Evolutionary conservation across 1,140 invertebrate species (phyloP).

Genomic region (Parasteatoda tepidariorum): DNA sequence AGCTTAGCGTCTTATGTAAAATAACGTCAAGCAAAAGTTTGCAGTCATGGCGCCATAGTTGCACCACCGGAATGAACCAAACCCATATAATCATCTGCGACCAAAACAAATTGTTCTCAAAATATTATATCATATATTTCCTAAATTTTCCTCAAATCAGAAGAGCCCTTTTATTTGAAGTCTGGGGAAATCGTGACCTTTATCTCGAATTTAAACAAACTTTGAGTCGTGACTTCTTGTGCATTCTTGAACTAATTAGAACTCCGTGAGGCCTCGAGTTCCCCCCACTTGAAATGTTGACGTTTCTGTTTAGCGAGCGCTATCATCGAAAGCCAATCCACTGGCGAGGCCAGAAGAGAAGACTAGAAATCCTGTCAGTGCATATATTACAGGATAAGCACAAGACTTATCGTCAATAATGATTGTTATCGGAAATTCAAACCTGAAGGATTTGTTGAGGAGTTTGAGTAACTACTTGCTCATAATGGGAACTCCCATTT

Average conservation of each 20-base stretch:
- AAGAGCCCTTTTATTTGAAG: no score
- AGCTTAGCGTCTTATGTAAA: no score
- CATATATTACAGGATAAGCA: slow-evolving; percentile 29
- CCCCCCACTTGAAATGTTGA: slow-evolving; percentile 25
- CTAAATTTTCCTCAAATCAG: no score
- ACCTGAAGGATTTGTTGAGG: neutral
- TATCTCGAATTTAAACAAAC: neutral
- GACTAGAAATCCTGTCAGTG: neutral
- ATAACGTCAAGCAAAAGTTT: no score
- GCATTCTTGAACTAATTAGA: slow-evolving; percentile 49
- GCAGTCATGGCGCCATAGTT: no score
- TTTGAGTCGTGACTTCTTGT: slow-evolving; percentile 39
- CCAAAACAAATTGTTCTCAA: no score
- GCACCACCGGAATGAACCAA: no score
- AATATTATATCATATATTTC: no score
- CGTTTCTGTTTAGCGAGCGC: neutral
- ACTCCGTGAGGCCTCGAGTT: neutral
- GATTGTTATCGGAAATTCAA: slow-evolving; percentile 39
- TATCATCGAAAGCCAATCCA: neutral
- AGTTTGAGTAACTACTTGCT: neutral
- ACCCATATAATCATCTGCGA: no score
- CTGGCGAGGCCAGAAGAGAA: neutral
- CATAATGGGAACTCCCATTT: slow-evolving; percentile 6
- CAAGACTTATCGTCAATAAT: slow-evolving; percentile 39
- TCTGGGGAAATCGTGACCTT: slow-evolving; percentile 43